Evolutionary conservation across 2,888 invertebrate genomes (phyloP).

Genomic region (Galeopsomyia nigrocyanea): DNA sequence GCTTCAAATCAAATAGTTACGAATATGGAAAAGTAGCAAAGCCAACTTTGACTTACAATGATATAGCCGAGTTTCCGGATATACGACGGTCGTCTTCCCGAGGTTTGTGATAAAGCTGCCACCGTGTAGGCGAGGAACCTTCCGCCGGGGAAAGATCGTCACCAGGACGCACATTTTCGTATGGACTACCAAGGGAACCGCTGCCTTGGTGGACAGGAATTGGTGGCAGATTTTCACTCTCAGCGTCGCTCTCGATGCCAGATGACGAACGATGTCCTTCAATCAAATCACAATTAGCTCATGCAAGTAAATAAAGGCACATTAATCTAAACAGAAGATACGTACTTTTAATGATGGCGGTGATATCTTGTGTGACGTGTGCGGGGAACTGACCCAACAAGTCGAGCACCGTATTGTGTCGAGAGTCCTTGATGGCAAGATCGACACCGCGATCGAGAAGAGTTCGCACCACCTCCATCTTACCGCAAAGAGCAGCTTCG

Average conservation of each 20-base stretch:
- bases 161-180: constrained; percentile 75
- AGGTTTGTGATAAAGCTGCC: constrained; percentile 72
- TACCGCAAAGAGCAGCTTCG: constrained; percentile 93
- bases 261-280: constrained; percentile 67
- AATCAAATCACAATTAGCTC: neutral
- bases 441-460: constrained; percentile 87
- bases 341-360: constrained; percentile 85
- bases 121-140: constrained; percentile 71
- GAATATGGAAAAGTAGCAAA: neutral
- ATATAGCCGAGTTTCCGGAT: constrained; percentile 73
- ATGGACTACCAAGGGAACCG: constrained; percentile 76
- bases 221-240: constrained; percentile 76
- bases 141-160: constrained; percentile 72
- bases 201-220: constrained; percentile 73
- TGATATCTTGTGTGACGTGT: constrained; percentile 88
- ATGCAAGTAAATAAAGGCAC: too few species aligned
- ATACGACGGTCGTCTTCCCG: constrained; percentile 72
- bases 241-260: constrained; percentile 72
- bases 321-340: neutral
- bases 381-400: constrained; percentile 90
- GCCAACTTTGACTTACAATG: constrained; percentile 70
- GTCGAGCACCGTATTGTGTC: constrained; percentile 88
- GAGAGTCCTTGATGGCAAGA: constrained; percentile 82
- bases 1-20: too few species aligned
- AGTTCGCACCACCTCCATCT: constrained; percentile 87